A percentile compares a stretch with the other conserved stretches of the same genome.
phyloP scores from a whole-genome alignment of 2,797 vertebrate species.

The Platyrinchus mystaceus region DNA sequence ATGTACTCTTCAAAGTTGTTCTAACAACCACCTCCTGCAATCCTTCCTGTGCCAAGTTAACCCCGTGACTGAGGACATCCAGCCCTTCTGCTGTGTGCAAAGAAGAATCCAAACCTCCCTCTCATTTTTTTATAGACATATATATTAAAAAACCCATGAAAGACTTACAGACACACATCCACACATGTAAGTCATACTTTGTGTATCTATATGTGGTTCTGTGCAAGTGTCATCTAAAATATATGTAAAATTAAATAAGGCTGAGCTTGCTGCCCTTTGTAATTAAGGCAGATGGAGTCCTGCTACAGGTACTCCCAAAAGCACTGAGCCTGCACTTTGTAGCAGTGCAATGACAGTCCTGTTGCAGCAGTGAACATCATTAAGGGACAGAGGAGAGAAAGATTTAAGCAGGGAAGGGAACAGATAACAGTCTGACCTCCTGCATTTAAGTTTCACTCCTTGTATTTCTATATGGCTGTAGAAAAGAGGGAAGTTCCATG shows the following conservation, averaged over 20 bases:
- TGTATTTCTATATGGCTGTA: rapidly evolving
- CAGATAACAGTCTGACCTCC: rapidly evolving
- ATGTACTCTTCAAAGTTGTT: constrained; percentile 33
- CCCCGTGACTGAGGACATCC: background rate
- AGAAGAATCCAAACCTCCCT: background rate
- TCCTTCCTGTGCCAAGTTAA: constrained; percentile 28
- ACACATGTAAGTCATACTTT: background rate
- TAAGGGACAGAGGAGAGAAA: background rate
- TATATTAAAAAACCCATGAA: background rate
- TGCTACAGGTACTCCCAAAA: background rate
- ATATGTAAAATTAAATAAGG: background rate
- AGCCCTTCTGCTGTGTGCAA: background rate
- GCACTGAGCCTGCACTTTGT: background rate
- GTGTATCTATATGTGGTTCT: no score
- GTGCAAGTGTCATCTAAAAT: background rate
- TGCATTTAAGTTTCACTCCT: background rate
- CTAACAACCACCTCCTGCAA: constrained; percentile 37
- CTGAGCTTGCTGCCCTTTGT: background rate
- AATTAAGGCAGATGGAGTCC: background rate
- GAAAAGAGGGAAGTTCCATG: background rate
- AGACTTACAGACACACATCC: background rate
- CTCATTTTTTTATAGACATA: background rate
- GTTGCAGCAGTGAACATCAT: background rate
- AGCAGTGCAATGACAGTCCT: background rate
- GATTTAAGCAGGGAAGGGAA: background rate